A percentile compares a stretch with the other conserved stretches of the same genome.
Conservation (phyloP, 2,797 vertebrate species). For the Cheirogaleus major region DNA sequence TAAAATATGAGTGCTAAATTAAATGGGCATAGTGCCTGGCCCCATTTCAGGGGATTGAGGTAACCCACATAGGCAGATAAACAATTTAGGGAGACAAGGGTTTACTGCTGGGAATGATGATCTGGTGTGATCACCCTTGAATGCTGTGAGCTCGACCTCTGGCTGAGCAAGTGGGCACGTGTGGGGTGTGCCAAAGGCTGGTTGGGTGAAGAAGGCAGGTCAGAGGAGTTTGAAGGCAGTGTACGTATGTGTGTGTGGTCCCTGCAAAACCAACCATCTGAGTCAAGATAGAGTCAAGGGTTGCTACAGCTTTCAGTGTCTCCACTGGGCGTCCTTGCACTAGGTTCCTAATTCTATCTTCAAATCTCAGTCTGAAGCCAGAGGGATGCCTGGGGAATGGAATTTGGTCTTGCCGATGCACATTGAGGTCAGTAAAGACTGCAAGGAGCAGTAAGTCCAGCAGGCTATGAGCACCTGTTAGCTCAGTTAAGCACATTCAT, state of each 20-base stretch:
- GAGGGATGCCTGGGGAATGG: background rate
- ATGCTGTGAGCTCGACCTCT: background rate
- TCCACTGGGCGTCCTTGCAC: background rate
- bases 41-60: background rate
- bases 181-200: background rate
- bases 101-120: background rate
- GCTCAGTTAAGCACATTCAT: background rate
- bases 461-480: background rate
- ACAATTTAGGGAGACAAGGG: background rate
- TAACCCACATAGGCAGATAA: background rate
- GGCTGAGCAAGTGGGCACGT: background rate
- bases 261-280: background rate
- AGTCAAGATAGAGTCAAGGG: background rate
- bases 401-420: background rate
- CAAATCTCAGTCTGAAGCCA: background rate
- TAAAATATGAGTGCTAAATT: background rate
- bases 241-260: too few relatives aligned
- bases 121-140: background rate
- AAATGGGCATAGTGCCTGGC: background rate
- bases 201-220: background rate
- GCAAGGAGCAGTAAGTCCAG: background rate
- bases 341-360: background rate
- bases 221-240: background rate
- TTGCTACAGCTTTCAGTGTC: background rate
- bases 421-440: background rate